Evolutionary conservation across 2,888 invertebrate species (phyloP), one percentile per base, ranked within the genome.

Genomic region (Coleophora deauratella): DNA sequence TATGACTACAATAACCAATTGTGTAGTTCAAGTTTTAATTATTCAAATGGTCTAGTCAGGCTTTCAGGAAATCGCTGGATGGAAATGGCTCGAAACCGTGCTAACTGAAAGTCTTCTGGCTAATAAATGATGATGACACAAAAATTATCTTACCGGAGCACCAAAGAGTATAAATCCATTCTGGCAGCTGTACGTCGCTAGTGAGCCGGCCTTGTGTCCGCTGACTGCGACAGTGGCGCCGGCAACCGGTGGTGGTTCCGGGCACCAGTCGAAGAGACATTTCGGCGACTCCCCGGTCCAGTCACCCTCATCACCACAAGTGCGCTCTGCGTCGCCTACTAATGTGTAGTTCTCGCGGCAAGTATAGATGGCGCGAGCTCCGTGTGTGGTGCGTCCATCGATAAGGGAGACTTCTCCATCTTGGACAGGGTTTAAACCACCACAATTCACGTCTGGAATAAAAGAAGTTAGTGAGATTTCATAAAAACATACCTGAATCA

Each of bases 181-280:
- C 60, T 93, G 91, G 57, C 96, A 97, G 3, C 88, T 87, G 62
- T 96, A 97, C 0, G 89, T 90, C 0, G 95, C 94, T 0, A 91
- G 89, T 0, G 94, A 93, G 2, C 95, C 95, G 2, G 93, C 92
- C 46, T 93, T 89, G 52, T 91, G 91, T 1, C 95, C 94, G 1
- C 88, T 89, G 7, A 90, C 88, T 1, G 85, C 72, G 0, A 95
- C 92, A 0, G 89, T 76, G 1, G 94, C 95, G 0, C 96, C 96
- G 7, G 90, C 85, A 1, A 95, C 91, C 28, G 88, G 86, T 0
- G 92, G 92, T 0, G 96, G 95, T 48, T 93, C 93, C 0, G 94
- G 93, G 66, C 96, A 96, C 95, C 96, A 92, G 74, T 95, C 91
- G 64, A 93, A 94, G 37, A 95, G 77, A 69, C 96, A 96, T 57